A percentile compares a stretch with the other conserved stretches of the same genome.
These are phyloP conservation scores for Hyposoter didymator DNA, from an alignment of 2,888 invertebrate genomes.

Conservation along the genomic window DNA sequence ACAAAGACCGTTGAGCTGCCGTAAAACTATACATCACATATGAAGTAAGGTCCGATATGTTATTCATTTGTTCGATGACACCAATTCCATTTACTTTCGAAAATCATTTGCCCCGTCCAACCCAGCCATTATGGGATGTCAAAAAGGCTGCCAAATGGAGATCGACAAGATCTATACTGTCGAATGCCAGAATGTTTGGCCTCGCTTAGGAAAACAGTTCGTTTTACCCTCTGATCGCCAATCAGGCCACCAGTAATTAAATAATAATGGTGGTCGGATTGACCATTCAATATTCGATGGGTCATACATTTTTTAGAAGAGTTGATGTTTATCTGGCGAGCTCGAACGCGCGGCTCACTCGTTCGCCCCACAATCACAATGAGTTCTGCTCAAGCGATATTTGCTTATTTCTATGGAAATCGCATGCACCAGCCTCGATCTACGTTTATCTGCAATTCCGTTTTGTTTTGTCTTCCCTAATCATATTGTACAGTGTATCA, in stretches of 20 bases:
- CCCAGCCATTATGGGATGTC: neutral
- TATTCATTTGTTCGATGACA: neutral
- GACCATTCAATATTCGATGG: neutral
- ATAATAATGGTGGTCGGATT: neutral
- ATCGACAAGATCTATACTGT: neutral
- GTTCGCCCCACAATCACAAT: conserved; percentile 19
- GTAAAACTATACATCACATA: neutral
- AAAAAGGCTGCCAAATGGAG: neutral
- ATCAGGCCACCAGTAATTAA: neutral
- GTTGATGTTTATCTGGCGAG: conserved; percentile 67
- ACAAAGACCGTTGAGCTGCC: neutral
- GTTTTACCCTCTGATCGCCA: neutral
- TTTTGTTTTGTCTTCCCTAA: neutral
- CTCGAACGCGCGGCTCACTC: conserved; percentile 38
- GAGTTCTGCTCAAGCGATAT: conserved; percentile 68
- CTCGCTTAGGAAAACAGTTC: neutral
- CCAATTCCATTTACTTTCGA: neutral
- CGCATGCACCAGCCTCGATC: conserved; percentile 50
- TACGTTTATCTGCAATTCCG: conserved; percentile 1
- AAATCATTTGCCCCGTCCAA: neutral
- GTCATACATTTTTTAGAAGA: conserved; percentile 71
- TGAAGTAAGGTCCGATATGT: neutral
- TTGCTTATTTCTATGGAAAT: conserved; percentile 79
- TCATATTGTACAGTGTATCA: neutral
- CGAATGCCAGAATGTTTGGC: neutral